These are phyloP conservation scores for Oreonectes daqikongensis DNA, from an alignment of 2,797 vertebrate genomes.

Conservation along the genomic window DNA sequence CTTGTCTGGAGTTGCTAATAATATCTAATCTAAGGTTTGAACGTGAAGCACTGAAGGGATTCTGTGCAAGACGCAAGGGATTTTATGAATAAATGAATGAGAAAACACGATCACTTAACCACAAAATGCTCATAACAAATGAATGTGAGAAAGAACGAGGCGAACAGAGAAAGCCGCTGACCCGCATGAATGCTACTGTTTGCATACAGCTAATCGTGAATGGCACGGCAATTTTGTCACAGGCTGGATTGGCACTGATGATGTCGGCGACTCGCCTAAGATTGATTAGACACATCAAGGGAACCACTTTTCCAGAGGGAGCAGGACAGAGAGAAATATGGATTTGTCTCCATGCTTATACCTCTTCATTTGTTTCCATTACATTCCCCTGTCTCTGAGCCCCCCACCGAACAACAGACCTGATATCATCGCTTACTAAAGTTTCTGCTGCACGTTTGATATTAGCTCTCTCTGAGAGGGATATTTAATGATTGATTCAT, in stretches of 20 bases:
- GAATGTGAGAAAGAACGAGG: slow-evolving; percentile 4
- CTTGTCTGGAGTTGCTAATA: slow-evolving; percentile 20
- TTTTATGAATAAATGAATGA: not conserved
- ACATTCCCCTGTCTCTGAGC: slow-evolving; percentile 52
- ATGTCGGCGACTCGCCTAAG: slow-evolving; percentile 57
- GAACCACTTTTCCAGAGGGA: slow-evolving; percentile 55
- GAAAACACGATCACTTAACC: not conserved
- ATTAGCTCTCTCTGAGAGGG: not conserved
- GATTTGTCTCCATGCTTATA: slow-evolving; percentile 57
- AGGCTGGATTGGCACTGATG: slow-evolving; percentile 54
- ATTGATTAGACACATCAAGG: slow-evolving; percentile 65
- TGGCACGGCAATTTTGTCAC: slow-evolving; percentile 54
- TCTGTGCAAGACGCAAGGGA: not conserved
- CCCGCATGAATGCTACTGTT: slow-evolving; percentile 50
- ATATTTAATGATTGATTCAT: slow-evolving; percentile 15
- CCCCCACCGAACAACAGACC: slow-evolving; percentile 47
- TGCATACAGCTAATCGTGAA: slow-evolving; percentile 55
- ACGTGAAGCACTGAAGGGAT: not conserved
- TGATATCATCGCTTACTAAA: slow-evolving; percentile 48
- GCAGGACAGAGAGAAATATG: slow-evolving; percentile 59
- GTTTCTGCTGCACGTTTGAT: slow-evolving; percentile 25
- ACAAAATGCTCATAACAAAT: not conserved
- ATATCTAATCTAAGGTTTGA: not conserved
- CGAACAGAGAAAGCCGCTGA: slow-evolving; percentile 18
- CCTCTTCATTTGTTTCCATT: slow-evolving; percentile 68